phyloP scores from a whole-genome alignment of 2,888 invertebrate genomes.

The Tipula unca region DNA sequence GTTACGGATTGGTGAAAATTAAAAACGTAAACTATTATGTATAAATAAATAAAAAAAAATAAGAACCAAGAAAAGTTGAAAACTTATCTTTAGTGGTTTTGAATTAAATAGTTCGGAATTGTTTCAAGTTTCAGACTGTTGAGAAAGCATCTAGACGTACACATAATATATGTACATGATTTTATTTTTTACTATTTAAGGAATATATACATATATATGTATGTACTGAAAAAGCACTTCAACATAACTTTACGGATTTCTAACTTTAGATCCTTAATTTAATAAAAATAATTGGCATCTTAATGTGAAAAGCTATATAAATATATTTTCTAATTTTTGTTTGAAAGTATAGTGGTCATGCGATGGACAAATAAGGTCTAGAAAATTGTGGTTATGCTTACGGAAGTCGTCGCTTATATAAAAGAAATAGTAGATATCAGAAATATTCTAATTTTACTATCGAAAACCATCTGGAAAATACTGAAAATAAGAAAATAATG shows the following conservation, averaged over 20 bases:
- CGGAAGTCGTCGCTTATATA: too few species aligned
- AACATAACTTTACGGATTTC: neutral
- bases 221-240: neutral
- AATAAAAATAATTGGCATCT: neutral
- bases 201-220: neutral
- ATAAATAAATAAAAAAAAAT: neutral
- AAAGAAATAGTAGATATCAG: too few species aligned
- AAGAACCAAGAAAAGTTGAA: neutral
- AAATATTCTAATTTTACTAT: too few species aligned
- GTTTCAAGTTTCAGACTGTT: neutral
- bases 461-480: too few species aligned
- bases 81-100: neutral
- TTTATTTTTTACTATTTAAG: neutral
- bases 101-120: neutral
- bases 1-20: neutral
- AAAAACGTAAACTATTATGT: neutral
- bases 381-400: too few species aligned
- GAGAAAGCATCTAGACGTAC: neutral
- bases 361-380: too few species aligned
- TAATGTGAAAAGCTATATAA: neutral
- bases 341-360: too few species aligned
- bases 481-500: too few species aligned
- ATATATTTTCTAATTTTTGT: neutral
- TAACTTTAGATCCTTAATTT: neutral
- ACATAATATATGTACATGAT: neutral